These are phyloP conservation scores for Acropora yongei DNA, from an alignment of 64 coral and sea anemone genomes.

Conservation along the genomic window DNA sequence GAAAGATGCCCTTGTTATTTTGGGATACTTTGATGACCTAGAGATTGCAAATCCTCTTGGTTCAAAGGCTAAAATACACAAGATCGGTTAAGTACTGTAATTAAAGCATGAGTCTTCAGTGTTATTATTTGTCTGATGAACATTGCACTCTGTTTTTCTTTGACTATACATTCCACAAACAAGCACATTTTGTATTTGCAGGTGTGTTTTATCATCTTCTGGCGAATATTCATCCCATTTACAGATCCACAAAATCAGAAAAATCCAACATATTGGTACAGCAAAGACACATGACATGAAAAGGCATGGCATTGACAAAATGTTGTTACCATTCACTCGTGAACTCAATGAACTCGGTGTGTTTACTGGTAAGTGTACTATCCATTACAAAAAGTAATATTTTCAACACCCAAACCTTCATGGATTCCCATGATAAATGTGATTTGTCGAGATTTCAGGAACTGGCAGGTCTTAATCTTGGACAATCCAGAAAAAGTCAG, in stretches of 20 bases:
- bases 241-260: not conserved
- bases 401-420: not conserved
- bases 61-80: slow-evolving; percentile 62
- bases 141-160: not conserved
- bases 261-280: slow-evolving; percentile 17
- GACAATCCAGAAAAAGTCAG: not conserved
- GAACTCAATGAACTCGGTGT: slow-evolving; percentile 28
- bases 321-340: slow-evolving; percentile 40
- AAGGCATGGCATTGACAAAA: slow-evolving; percentile 61
- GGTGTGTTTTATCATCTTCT: slow-evolving; percentile 37
- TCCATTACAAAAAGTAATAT: not conserved
- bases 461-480: slow-evolving; percentile 2
- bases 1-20: not conserved
- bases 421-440: not conserved
- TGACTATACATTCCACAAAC: not conserved
- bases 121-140: slow-evolving; percentile 5
- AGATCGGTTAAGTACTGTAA: slow-evolving; percentile 24
- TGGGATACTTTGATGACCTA: slow-evolving; percentile 48
- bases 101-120: not conserved
- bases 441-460: not conserved
- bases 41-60: slow-evolving; percentile 56
- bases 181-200: slow-evolving; percentile 10
- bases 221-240: slow-evolving; percentile 24
- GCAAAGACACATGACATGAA: slow-evolving; percentile 13
- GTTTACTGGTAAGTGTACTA: not conserved